These are phyloP conservation scores for Abscondita cerata DNA, from an alignment of 2,888 invertebrate species.

Conservation along the genomic window DNA sequence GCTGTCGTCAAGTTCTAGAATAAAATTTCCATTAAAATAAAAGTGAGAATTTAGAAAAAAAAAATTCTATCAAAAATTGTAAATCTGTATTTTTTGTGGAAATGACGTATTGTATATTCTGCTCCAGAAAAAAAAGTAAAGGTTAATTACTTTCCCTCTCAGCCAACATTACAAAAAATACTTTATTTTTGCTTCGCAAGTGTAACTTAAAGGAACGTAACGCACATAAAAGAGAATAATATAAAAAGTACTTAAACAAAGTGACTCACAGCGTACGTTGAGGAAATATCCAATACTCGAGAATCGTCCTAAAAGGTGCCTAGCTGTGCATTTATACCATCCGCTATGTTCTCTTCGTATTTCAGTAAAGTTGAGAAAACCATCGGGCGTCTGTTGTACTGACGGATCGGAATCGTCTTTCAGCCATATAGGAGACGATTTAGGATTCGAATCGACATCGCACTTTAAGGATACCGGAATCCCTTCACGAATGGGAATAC, in stretches of 20 bases:
- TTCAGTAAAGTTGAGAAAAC: slow-evolving; percentile 85
- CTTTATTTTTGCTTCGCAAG: slow-evolving; percentile 11
- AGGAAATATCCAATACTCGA: slow-evolving; percentile 91
- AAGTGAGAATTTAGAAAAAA: no score
- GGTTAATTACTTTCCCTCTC: no score
- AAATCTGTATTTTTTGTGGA: no score
- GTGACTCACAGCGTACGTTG: slow-evolving; percentile 86
- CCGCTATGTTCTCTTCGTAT: slow-evolving; percentile 84
- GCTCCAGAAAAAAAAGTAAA: no score
- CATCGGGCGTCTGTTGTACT: slow-evolving; percentile 75
- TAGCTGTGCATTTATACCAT: slow-evolving; percentile 91
- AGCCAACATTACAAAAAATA: no score
- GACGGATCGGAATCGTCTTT: slow-evolving; percentile 60
- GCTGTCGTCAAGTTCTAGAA: no score
- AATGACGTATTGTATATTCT: no score
- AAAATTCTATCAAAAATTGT: no score
- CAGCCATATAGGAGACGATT: slow-evolving; percentile 85
- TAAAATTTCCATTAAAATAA: no score
- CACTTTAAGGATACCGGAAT: slow-evolving; percentile 89
- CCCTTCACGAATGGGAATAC: slow-evolving; percentile 86
- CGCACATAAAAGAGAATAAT: background rate
- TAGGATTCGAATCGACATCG: slow-evolving; percentile 92
- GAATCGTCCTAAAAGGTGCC: slow-evolving; percentile 83
- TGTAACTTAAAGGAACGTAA: background rate
- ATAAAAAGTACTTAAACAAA: no score